Evolutionary conservation across 92 coral and sea anemone species (phyloP).

Genomic region (Blastomussa wellsi): DNA sequence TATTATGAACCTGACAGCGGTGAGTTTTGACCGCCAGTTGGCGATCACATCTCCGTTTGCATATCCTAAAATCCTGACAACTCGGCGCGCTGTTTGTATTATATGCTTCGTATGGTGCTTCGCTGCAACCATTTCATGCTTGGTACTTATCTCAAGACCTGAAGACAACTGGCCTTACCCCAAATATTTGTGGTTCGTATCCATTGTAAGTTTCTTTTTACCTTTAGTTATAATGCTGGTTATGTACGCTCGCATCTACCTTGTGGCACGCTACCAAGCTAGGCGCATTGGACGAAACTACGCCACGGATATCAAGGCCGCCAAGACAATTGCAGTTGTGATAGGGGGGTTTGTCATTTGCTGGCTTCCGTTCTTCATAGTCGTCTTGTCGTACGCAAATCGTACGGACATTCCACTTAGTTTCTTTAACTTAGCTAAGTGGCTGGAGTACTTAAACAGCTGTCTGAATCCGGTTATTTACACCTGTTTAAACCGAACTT

Average conservation of each 20-base stretch:
- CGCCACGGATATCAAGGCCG: slow-evolving; percentile 95
- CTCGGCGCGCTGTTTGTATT: slow-evolving; percentile 70
- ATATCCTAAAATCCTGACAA: slow-evolving; percentile 82
- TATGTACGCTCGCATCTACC: slow-evolving; percentile 90
- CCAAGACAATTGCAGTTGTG: slow-evolving; percentile 95
- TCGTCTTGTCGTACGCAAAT: slow-evolving; percentile 64
- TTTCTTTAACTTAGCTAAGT: slow-evolving; percentile 62
- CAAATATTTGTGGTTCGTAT: slow-evolving; percentile 72
- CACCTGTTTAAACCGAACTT: slow-evolving; percentile 93
- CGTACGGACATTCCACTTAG: slow-evolving; percentile 16
- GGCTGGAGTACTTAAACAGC: slow-evolving; percentile 88
- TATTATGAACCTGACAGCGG: slow-evolving; percentile 84
- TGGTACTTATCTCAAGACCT: slow-evolving; percentile 31
- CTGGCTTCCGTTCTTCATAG: slow-evolving; percentile 82
- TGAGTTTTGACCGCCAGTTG: slow-evolving; percentile 89
- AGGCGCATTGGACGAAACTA: slow-evolving; percentile 90
- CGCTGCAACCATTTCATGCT: slow-evolving; percentile 74
- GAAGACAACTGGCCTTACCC: slow-evolving; percentile 68
- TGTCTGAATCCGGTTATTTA: slow-evolving; percentile 93
- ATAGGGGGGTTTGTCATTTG: slow-evolving; percentile 86
- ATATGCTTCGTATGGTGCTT: slow-evolving; percentile 83
- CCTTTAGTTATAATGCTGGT: slow-evolving; percentile 81
- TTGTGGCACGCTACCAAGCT: slow-evolving; percentile 96
- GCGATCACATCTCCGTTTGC: slow-evolving; percentile 94
- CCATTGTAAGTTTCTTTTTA: slow-evolving; percentile 75